Conservation (phyloP, 2,113 vertebrate genomes). For the Ophthalmolycus amberensis region DNA sequence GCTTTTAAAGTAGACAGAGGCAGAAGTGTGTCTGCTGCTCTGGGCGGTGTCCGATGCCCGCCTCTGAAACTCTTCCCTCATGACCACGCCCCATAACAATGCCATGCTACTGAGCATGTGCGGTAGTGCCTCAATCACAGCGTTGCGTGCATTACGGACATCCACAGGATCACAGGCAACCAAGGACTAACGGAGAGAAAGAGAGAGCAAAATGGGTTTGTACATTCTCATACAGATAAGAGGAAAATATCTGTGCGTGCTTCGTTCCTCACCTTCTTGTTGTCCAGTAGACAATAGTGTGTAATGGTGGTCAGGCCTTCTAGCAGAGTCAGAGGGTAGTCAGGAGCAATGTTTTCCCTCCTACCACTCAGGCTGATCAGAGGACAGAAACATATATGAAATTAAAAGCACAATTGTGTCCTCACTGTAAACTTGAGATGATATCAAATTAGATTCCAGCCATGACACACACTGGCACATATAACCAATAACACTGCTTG, state of each 20-base stretch:
- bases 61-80: conserved; percentile 87
- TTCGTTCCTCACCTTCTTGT: conserved; percentile 86
- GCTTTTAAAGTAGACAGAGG: conserved; percentile 93
- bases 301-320: conserved; percentile 94
- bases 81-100: conserved; percentile 90
- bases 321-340: conserved; percentile 94
- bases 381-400: conserved; percentile 28
- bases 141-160: conserved; percentile 90
- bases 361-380: conserved; percentile 82
- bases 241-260: neutral
- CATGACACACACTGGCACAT: neutral
- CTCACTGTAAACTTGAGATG: neutral
- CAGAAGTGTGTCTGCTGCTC: conserved; percentile 85
- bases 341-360: conserved; percentile 94
- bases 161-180: conserved; percentile 84
- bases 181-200: conserved; percentile 73
- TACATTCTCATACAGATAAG: neutral
- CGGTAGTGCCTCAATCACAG: conserved; percentile 92
- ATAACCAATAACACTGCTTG: neutral
- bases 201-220: neutral
- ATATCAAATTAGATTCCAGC: neutral
- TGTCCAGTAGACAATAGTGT: conserved; percentile 94
- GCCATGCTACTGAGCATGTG: conserved; percentile 90
- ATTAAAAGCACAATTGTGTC: neutral
- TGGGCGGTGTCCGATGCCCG: conserved; percentile 84